Evolutionary conservation across 2,888 invertebrate species (phyloP).

Genomic region (Elegia similella): DNA sequence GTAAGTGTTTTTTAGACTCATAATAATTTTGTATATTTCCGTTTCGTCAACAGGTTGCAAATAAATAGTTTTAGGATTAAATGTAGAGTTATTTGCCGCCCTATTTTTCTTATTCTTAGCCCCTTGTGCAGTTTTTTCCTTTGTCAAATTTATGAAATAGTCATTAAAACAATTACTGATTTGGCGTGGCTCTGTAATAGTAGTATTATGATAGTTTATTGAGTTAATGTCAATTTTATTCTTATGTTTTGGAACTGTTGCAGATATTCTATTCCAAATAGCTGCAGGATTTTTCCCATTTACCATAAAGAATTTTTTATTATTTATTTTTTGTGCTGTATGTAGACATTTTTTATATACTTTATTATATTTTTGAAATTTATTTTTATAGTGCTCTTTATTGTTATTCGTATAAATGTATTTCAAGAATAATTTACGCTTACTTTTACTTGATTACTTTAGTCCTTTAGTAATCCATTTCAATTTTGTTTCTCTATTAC

Average conservation of each 20-base stretch:
- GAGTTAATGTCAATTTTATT: neutral
- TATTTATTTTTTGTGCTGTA: neutral
- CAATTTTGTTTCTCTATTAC: neutral
- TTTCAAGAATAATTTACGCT: too few relatives aligned
- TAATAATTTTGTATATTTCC: too few relatives aligned
- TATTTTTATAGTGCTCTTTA: neutral
- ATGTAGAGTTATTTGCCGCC: too few relatives aligned
- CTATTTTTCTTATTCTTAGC: too few relatives aligned
- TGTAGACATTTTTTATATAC: neutral
- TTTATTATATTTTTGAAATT: neutral
- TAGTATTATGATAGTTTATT: neutral
- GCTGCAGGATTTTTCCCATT: conserved; percentile 1
- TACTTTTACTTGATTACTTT: neutral
- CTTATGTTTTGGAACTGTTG: too few relatives aligned
- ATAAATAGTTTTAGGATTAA: too few relatives aligned
- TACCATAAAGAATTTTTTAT: neutral
- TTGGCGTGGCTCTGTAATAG: too few relatives aligned
- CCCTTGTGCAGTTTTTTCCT: too few relatives aligned
- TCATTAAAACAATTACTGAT: too few relatives aligned
- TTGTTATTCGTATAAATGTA: neutral
- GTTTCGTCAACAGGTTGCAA: too few relatives aligned
- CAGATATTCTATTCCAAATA: neutral
- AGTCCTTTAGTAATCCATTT: conserved; percentile 1
- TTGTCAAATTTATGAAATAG: too few relatives aligned
- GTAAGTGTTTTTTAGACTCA: too few relatives aligned